These are phyloP conservation scores for Chrysaora quinquecirrha DNA, from an alignment of 30 jellyfish, hydroid and myxozoan genomes.

Conservation along the genomic window DNA sequence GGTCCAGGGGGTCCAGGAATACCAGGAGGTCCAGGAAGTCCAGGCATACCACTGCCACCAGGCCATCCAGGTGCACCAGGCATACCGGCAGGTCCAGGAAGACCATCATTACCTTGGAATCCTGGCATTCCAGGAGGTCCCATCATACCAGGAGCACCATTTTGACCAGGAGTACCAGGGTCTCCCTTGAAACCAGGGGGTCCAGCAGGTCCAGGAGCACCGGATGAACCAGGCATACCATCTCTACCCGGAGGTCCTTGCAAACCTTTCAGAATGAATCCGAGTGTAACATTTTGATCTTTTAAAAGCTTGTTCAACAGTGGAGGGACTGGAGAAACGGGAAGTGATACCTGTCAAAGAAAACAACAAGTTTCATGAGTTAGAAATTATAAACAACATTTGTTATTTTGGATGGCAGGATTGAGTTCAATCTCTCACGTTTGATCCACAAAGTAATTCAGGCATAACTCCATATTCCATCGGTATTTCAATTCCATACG, in stretches of 20 bases:
- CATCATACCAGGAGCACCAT: conserved; percentile 92
- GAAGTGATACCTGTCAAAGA: conserved; percentile 90
- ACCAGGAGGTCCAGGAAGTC: conserved; percentile 99
- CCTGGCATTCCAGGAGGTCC: conserved; percentile 99
- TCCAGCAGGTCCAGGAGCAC: conserved; percentile 99
- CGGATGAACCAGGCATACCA: conserved; percentile 99
- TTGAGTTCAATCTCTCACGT: too few relatives aligned
- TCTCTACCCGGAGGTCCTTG: conserved; percentile 99
- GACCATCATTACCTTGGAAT: conserved; percentile 96
- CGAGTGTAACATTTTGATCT: conserved; percentile 99
- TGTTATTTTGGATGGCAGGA: too few relatives aligned
- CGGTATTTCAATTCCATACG: too few relatives aligned
- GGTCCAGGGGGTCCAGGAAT: conserved; percentile 99
- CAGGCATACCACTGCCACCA: conserved; percentile 99
- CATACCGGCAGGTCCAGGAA: conserved; percentile 97
- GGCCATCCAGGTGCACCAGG: conserved; percentile 99
- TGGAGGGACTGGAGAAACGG: conserved; percentile 99
- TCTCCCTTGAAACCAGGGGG: conserved; percentile 98
- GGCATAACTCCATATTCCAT: too few relatives aligned
- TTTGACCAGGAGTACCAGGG: conserved; percentile 95
- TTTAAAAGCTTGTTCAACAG: conserved; percentile 91
- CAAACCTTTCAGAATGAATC: conserved; percentile 95
- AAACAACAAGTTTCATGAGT: neutral
- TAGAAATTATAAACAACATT: neutral
- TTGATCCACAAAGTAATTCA: too few relatives aligned